phyloP scores from a whole-genome alignment of 2,888 invertebrate genomes.

The Alloscopus bannaensis region DNA sequence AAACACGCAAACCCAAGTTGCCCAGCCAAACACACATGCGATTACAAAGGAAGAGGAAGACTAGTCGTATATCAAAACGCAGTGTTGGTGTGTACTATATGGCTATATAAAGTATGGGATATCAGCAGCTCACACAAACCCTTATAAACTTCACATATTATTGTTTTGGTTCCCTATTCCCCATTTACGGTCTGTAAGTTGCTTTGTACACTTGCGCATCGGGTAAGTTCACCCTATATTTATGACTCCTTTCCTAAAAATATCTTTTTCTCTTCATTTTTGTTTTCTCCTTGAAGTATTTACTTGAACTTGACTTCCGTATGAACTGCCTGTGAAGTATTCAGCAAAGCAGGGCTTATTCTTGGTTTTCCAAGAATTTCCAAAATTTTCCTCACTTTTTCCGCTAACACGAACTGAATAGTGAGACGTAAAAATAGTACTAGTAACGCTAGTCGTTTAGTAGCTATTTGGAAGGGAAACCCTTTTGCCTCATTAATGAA shows the following conservation, averaged over 20 bases:
- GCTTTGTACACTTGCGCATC: background rate
- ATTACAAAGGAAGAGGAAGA: slow-evolving; percentile 45
- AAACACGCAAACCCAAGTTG: slow-evolving; percentile 8
- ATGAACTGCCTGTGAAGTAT: no score
- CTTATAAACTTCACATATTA: slow-evolving; percentile 21
- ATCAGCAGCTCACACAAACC: background rate
- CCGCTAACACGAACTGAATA: no score
- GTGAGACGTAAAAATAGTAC: no score
- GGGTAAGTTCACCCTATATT: background rate
- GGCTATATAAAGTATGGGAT: slow-evolving; percentile 11
- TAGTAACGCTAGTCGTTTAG: no score
- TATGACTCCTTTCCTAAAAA: slow-evolving; percentile 11
- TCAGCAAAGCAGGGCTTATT: no score
- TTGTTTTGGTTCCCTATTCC: slow-evolving; percentile 29
- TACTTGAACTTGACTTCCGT: slow-evolving; percentile 10
- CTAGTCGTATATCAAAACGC: slow-evolving; percentile 56
- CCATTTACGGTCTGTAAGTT: slow-evolving; percentile 32
- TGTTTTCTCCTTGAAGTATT: background rate
- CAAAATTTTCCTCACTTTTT: no score
- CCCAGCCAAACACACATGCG: slow-evolving; percentile 14
- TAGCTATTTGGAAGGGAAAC: no score
- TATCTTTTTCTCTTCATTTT: slow-evolving; percentile 9
- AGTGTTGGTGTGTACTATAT: slow-evolving; percentile 22
- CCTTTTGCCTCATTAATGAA: no score
- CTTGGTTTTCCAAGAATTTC: no score